Evolutionary conservation across 2,888 invertebrate genomes (phyloP), one percentile per base, ranked within the genome.

Genomic region (Arctia plantaginis): DNA sequence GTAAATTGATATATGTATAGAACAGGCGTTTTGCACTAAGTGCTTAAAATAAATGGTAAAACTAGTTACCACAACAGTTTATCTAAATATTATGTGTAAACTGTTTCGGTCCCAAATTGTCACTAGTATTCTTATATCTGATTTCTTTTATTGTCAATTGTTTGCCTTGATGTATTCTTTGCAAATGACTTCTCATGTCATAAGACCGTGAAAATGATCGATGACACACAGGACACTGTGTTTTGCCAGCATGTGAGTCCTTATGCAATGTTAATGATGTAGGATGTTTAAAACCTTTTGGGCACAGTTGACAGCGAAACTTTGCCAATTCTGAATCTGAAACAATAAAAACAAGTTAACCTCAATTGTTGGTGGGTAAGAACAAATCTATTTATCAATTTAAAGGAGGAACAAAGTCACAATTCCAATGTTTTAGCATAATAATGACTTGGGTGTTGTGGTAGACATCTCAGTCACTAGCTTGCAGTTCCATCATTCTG

Each of bases 211-310:
- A 97, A 88, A 97, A 97, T 77, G 96, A 96, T 80, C 96, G 93
- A 80, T 95, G 96, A 83, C 97, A 97, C 71, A 97, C 96, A 18
- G 97, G 97, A 83, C 97, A 97, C 85, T 96, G 96, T 35, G 97
- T 97, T 89, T 97, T 96, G 41, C 97, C 97, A 71, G 96, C 96
- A 83, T 97, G 97, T 67, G 96, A 96, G 88, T 96, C 96, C 91
- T 96, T 96, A 87, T 97, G 97, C 71, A 97, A 92, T 74, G 96
- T 96, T 85, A 97, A 90, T 72, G 97, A 97, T 80, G 96, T 97
- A 27, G 96, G 96, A 90, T 96, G 96, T 87, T 96, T 96, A 87
- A 97, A 97, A 77, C 96, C 96, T 93, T 97, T 97, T 79, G 96
- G 96, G 90, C 97, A 97, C 83, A 97, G 91, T 89, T 96, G 96